Conservation (phyloP, 2,113 vertebrate genomes). For the Rhynchomys soricoides region DNA sequence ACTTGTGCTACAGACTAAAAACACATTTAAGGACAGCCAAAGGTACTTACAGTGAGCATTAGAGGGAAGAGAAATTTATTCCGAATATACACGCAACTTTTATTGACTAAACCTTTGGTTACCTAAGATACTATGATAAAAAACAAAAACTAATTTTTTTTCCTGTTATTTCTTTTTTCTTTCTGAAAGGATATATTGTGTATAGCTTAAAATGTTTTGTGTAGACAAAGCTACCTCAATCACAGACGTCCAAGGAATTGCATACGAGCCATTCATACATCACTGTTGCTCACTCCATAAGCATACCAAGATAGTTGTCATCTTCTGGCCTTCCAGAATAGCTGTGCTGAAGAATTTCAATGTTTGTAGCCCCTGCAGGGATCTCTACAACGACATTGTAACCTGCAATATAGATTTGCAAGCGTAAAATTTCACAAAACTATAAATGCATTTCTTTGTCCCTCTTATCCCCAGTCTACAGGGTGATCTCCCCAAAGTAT, state of each 20-base stretch:
- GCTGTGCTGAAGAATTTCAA: conserved; percentile 96
- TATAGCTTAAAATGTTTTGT: not conserved
- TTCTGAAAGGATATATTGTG: not conserved
- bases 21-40: not conserved
- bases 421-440: conserved; percentile 71
- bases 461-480: no score
- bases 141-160: not conserved
- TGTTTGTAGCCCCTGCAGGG: conserved; percentile 96
- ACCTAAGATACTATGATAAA: not conserved
- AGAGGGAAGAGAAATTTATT: conserved; percentile 32
- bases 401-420: conserved; percentile 87
- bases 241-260: conserved; percentile 26
- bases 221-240: not conserved
- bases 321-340: conserved; percentile 97
- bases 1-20: not conserved
- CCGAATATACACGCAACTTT: not conserved
- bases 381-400: conserved; percentile 96
- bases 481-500: no score
- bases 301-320: conserved; percentile 98
- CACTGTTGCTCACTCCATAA: conserved; percentile 31
- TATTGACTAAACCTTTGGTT: not conserved
- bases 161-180: not conserved
- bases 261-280: conserved; percentile 23
- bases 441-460: no score
- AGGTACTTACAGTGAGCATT: not conserved